phyloP scores from a whole-genome alignment of 2,888 invertebrate species.

The Marasmarcha lunaedactyla region DNA sequence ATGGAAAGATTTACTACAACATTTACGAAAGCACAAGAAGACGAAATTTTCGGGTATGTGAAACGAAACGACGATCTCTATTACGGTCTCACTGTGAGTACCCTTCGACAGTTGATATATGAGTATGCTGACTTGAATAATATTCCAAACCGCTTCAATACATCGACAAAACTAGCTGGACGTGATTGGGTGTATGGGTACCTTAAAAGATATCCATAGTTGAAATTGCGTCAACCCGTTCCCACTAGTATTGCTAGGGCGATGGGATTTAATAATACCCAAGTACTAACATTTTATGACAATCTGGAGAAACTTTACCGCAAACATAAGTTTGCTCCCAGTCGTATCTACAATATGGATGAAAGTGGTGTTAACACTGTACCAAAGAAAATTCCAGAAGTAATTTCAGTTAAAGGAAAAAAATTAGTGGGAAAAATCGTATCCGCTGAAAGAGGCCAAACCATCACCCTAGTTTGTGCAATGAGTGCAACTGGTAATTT shows the following conservation, averaged over 20 bases:
- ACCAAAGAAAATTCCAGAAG: slow-evolving; percentile 20
- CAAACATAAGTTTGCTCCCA: slow-evolving; percentile 17
- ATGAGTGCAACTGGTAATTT: slow-evolving; percentile 22
- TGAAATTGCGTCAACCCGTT: slow-evolving; percentile 11
- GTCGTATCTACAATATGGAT: slow-evolving; percentile 17
- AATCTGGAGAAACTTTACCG: slow-evolving; percentile 16
- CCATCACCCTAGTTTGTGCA: slow-evolving; percentile 19
- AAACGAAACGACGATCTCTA: slow-evolving; percentile 9
- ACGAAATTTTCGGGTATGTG: slow-evolving; percentile 12
- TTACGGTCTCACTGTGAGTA: slow-evolving; percentile 12
- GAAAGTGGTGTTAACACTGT: slow-evolving; percentile 16
- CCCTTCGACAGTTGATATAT: slow-evolving; percentile 13
- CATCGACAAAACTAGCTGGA: slow-evolving; percentile 14
- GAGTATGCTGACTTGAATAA: slow-evolving; percentile 11
- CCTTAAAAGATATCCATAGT: slow-evolving; percentile 13
- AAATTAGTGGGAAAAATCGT: slow-evolving; percentile 18
- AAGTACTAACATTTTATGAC: slow-evolving; percentile 18
- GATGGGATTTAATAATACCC: slow-evolving; percentile 22
- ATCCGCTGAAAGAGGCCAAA: slow-evolving; percentile 17
- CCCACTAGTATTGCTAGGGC: slow-evolving; percentile 18
- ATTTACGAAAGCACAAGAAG: slow-evolving; percentile 12
- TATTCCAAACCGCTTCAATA: slow-evolving; percentile 10
- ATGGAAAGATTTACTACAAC: slow-evolving; percentile 13
- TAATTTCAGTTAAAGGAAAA: slow-evolving; percentile 20
- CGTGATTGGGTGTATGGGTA: slow-evolving; percentile 15